These are phyloP conservation scores for Coptodon rendalli DNA, from an alignment of 2,113 vertebrate genomes.

Conservation along the genomic window DNA sequence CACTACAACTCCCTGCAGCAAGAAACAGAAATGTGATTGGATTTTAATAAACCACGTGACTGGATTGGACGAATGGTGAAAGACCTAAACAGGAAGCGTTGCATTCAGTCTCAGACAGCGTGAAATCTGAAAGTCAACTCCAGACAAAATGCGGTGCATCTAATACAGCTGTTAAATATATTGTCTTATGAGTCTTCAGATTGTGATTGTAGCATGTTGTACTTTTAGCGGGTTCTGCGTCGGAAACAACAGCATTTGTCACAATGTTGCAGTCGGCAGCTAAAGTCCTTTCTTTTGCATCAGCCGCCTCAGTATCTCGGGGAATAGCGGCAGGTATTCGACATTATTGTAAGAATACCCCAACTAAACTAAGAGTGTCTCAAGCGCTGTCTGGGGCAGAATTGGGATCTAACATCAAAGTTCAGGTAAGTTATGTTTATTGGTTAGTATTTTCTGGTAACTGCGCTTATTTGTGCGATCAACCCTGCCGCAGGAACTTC, in stretches of 20 bases:
- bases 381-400: conserved; percentile 43
- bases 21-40: conserved; percentile 21
- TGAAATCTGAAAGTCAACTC: conserved; percentile 63
- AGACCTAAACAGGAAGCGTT: conserved; percentile 42
- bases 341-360: conserved; percentile 40
- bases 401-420: conserved; percentile 42
- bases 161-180: background rate
- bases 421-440: conserved; percentile 50
- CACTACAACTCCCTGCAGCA: conserved; percentile 35
- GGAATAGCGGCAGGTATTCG: background rate
- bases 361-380: conserved; percentile 42
- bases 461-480: background rate
- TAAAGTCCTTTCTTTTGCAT: background rate
- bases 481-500: background rate
- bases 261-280: conserved; percentile 30
- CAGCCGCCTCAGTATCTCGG: background rate
- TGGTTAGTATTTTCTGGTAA: too few relatives aligned
- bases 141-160: background rate
- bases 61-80: background rate
- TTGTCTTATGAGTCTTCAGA: background rate
- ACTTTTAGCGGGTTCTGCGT: background rate
- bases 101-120: background rate
- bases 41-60: background rate
- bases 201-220: background rate
- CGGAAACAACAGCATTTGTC: too few relatives aligned